phyloP scores from a whole-genome alignment of 2,797 vertebrate species.

The Parotocinclus haroldoi region DNA sequence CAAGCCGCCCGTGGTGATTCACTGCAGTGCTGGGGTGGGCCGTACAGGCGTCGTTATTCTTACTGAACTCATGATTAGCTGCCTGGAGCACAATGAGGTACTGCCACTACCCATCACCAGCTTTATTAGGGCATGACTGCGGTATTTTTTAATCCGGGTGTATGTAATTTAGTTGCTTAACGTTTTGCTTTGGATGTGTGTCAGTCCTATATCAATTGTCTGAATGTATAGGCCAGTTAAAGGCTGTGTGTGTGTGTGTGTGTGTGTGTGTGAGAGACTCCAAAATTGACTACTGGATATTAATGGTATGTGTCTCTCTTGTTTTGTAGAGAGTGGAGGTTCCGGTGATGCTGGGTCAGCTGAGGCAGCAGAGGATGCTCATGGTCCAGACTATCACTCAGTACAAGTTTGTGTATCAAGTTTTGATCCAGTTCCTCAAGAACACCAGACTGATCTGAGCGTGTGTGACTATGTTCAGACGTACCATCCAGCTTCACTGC shows the following conservation, averaged over 20 bases:
- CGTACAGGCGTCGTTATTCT: constrained; percentile 93
- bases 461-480: neutral
- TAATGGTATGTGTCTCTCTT: constrained; percentile 5
- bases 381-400: constrained; percentile 96
- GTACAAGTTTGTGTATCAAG: constrained; percentile 96
- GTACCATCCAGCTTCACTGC: too few relatives aligned
- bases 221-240: too few relatives aligned
- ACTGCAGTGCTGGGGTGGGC: constrained; percentile 92
- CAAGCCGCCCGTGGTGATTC: constrained; percentile 89
- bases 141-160: neutral
- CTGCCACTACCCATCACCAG: constrained; percentile 28
- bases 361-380: constrained; percentile 92
- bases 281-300: too few relatives aligned
- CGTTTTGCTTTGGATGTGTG: too few relatives aligned
- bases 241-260: too few relatives aligned
- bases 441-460: constrained; percentile 92
- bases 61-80: constrained; percentile 94
- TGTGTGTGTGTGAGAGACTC: too few relatives aligned
- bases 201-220: too few relatives aligned
- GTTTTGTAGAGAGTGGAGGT: constrained; percentile 84
- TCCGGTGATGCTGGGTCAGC: constrained; percentile 83
- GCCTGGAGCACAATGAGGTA: constrained; percentile 95
- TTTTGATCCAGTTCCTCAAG: constrained; percentile 93
- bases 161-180: too few relatives aligned
- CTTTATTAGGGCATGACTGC: neutral